Conservation (phyloP, 2,113 vertebrate genomes). For the Buteo buteo region DNA sequence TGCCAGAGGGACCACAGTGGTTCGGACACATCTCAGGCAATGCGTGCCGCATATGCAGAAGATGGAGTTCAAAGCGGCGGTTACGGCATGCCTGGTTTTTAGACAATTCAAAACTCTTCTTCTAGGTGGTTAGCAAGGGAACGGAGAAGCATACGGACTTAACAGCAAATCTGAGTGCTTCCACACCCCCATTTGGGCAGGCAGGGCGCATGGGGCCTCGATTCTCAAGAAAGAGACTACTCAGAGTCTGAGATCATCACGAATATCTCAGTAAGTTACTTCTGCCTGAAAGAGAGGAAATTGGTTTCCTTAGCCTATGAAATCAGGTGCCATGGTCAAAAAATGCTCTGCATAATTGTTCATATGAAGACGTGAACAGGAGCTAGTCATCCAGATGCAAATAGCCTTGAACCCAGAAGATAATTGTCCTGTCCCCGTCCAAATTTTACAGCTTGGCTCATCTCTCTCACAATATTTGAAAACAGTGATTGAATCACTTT, state of each 20-base stretch:
- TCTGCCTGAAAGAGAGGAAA: not conserved
- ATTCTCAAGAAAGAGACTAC: not conserved
- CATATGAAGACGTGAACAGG: not conserved
- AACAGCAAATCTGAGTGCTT: not conserved
- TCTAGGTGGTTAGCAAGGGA: not conserved
- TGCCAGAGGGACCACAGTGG: not conserved
- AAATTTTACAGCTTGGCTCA: not conserved
- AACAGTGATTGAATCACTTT: not conserved
- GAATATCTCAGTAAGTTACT: not conserved
- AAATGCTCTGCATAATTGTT: not conserved
- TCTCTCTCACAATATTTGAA: not conserved
- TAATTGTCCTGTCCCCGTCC: not conserved
- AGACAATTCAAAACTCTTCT: not conserved
- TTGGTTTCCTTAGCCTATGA: not conserved
- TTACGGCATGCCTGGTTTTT: not conserved
- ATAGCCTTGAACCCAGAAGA: not conserved
- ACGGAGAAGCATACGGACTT: not conserved
- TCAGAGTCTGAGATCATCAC: not conserved
- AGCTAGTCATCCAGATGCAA: not conserved
- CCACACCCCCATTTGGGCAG: not conserved
- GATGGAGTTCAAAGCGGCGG: not conserved
- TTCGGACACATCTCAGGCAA: not conserved
- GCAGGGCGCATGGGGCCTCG: fast-evolving
- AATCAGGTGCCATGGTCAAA: not conserved
- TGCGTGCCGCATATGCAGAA: not conserved